Percentiles rank a stretch among this genome's conserved stretches.
Conservation (phyloP, 1,140 invertebrate genomes). For the Gonatopus flavifemur region DNA sequence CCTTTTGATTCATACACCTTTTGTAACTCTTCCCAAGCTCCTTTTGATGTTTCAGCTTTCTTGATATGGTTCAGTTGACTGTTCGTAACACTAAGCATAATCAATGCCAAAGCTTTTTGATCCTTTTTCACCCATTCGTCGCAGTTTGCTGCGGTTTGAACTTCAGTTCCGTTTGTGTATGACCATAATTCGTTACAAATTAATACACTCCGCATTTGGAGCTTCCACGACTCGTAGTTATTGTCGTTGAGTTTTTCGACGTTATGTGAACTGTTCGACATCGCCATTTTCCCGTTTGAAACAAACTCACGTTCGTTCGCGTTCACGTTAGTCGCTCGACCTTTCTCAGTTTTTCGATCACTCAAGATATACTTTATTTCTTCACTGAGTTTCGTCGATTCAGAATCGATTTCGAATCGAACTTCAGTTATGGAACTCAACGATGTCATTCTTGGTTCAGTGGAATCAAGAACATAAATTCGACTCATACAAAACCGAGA, state of each 20-base stretch:
- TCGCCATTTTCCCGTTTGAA: not conserved
- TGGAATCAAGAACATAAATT: no score
- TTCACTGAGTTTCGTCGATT: no score
- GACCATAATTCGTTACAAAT: not conserved
- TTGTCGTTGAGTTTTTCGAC: not conserved
- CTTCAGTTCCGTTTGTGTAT: not conserved
- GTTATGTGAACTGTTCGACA: not conserved
- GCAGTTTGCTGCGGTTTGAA: not conserved
- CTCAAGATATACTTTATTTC: no score
- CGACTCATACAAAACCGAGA: no score
- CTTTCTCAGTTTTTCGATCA: no score
- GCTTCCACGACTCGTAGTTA: not conserved
- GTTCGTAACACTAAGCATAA: not conserved
- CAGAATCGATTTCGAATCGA: no score
- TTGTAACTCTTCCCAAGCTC: not conserved
- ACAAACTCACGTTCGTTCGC: not conserved
- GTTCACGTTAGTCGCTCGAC: not conserved
- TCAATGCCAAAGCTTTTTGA: not conserved
- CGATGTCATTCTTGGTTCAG: no score
- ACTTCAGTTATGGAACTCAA: no score
- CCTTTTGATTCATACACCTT: not conserved
- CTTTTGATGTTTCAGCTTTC: not conserved
- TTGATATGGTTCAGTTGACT: not conserved
- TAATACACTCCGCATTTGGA: not conserved
- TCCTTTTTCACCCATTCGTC: not conserved